phyloP scores from a whole-genome alignment of 2,888 invertebrate genomes.

The Chloroclystis v-ata region DNA sequence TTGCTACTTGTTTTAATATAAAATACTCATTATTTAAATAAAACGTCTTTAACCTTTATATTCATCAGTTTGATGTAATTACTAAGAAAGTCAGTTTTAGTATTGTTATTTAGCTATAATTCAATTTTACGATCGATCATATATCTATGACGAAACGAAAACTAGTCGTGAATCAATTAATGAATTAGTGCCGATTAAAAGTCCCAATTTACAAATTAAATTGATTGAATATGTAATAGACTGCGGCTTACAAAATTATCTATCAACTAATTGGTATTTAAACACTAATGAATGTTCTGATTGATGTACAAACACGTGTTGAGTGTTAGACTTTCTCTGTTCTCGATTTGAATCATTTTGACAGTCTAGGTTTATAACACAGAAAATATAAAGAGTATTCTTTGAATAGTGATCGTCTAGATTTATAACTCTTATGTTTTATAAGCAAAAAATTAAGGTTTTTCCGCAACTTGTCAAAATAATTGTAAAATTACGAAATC shows the following conservation, averaged over 20 bases:
- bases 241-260: slow-evolving; percentile 51
- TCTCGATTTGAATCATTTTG: slow-evolving; percentile 25
- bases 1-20: neutral
- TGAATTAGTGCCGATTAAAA: slow-evolving; percentile 32
- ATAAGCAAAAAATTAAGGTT: neutral
- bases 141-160: slow-evolving; percentile 22
- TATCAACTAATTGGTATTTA: slow-evolving; percentile 54
- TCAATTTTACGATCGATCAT: slow-evolving; percentile 20
- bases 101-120: slow-evolving; percentile 8
- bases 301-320: slow-evolving; percentile 51
- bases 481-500: slow-evolving; percentile 15
- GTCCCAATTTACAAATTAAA: slow-evolving; percentile 31
- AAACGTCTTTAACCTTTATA: neutral
- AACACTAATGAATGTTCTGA: slow-evolving; percentile 58
- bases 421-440: too few relatives aligned
- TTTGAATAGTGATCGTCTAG: too few relatives aligned
- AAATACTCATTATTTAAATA: neutral
- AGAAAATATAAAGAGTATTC: neutral
- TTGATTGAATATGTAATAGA: slow-evolving; percentile 42
- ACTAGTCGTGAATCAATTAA: slow-evolving; percentile 23
- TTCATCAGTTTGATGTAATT: neutral
- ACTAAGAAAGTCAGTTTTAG: neutral
- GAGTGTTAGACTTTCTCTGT: slow-evolving; percentile 31
- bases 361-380: slow-evolving; percentile 13
- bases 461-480: slow-evolving; percentile 25